Percentiles rank a stretch among this genome's conserved stretches.
Conservation (phyloP, 2,888 invertebrate species). For the Apomyelois bistriatella region DNA sequence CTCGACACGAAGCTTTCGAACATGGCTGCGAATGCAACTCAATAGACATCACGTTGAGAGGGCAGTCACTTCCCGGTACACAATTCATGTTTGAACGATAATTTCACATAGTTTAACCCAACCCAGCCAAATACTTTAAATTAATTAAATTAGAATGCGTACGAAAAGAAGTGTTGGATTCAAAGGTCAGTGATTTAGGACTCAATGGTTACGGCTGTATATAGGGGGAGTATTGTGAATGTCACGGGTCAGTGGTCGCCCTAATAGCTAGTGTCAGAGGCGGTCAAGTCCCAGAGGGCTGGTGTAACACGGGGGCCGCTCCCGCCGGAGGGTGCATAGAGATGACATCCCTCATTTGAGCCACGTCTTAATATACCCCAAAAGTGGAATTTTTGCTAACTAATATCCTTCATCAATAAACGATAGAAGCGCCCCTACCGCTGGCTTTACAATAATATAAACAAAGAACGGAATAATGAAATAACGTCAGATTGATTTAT, state of each 20-base stretch:
- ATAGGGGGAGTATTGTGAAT: conserved; percentile 46
- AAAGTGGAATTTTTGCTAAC: background rate
- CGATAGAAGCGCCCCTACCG: background rate
- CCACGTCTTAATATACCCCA: conserved; percentile 3
- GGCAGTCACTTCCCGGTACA: conserved; percentile 58
- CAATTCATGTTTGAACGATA: background rate
- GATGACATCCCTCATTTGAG: conserved; percentile 17
- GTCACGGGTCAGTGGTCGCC: conserved; percentile 62
- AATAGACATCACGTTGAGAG: conserved; percentile 59
- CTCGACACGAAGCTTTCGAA: conserved; percentile 65
- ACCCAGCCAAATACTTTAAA: background rate
- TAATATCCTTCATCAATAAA: background rate
- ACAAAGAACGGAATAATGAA: too few relatives aligned
- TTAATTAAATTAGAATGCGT: conserved; percentile 39
- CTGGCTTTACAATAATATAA: too few relatives aligned
- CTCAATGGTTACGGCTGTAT: conserved; percentile 37
- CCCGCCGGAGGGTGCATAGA: conserved; percentile 18
- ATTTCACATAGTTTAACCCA: background rate
- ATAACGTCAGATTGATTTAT: too few relatives aligned
- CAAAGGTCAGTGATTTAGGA: conserved; percentile 58
- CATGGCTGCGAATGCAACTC: conserved; percentile 64
- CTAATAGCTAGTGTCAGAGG: conserved; percentile 51
- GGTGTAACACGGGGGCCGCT: conserved; percentile 19
- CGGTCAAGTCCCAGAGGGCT: conserved; percentile 34
- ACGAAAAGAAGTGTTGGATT: conserved; percentile 37